phyloP scores from a whole-genome alignment of 30 jellyfish, hydroid and myxozoan species.

The Calvadosia cruxmelitensis region DNA sequence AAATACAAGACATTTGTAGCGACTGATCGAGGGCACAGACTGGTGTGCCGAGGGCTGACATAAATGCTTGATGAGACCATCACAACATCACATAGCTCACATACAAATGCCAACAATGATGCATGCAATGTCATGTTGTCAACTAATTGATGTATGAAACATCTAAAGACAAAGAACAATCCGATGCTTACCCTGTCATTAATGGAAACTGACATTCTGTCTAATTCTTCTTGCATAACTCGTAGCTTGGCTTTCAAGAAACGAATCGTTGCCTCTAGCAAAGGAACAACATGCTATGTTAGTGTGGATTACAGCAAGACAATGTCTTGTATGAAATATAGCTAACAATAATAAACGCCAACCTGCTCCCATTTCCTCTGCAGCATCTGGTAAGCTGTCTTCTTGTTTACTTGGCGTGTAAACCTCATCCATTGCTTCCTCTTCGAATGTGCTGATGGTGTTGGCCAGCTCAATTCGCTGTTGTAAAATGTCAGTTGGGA shows the following conservation, averaged over 20 bases:
- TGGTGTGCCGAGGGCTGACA: too few relatives aligned
- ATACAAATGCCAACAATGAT: not conserved
- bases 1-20: too few relatives aligned
- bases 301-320: too few relatives aligned
- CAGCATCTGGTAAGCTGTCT: conserved; percentile 55
- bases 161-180: not conserved
- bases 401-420: conserved; percentile 63
- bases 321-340: too few relatives aligned
- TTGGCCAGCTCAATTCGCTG: conserved; percentile 58
- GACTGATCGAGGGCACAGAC: too few relatives aligned
- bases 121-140: not conserved
- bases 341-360: not conserved
- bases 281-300: too few relatives aligned
- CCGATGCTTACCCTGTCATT: conserved; percentile 33
- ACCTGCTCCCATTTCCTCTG: conserved; percentile 77
- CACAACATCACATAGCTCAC: too few relatives aligned
- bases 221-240: conserved; percentile 91
- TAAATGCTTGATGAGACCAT: too few relatives aligned
- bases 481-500: conserved; percentile 8
- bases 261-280: conserved; percentile 70
- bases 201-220: conserved; percentile 41
- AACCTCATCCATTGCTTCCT: conserved; percentile 57
- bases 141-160: not conserved
- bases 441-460: conserved; percentile 60
- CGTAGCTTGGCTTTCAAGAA: conserved; percentile 83